These are phyloP conservation scores for Oxyruncus cristatus DNA, from an alignment of 2,113 vertebrate genomes.

Conservation along the genomic window DNA sequence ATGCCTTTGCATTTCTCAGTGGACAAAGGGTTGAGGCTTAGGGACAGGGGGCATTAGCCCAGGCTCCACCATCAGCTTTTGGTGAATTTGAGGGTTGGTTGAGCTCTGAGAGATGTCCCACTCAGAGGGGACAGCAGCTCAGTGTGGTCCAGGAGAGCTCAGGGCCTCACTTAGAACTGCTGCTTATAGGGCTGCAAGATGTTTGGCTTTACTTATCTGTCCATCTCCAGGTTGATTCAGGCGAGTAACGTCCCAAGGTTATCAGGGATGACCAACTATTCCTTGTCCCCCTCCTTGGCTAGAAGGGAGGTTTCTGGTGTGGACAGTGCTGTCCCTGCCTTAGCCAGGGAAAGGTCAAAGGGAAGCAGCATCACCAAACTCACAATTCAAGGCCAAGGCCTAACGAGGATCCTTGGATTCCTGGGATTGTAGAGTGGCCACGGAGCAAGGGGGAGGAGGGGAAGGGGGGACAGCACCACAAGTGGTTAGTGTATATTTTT, in stretches of 20 bases:
- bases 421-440: background rate
- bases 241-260: background rate
- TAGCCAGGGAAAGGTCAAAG: background rate
- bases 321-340: no score
- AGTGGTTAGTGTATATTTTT: background rate
- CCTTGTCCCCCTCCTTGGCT: no score
- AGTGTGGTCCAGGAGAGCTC: background rate
- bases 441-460: rapidly evolving
- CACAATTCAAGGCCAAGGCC: background rate
- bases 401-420: background rate
- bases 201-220: background rate
- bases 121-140: background rate
- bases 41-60: background rate
- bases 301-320: background rate
- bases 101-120: rapidly evolving
- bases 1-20: background rate
- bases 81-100: background rate
- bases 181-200: background rate
- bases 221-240: background rate
- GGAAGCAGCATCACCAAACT: no score
- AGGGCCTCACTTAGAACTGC: background rate
- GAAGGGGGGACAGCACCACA: background rate
- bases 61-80: background rate
- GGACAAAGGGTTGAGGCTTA: background rate
- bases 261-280: background rate